Percentiles rank a stretch among this genome's conserved stretches.
Evolutionary conservation across 2,888 invertebrate species (phyloP).

Genomic region (Epicampocera succincta): DNA sequence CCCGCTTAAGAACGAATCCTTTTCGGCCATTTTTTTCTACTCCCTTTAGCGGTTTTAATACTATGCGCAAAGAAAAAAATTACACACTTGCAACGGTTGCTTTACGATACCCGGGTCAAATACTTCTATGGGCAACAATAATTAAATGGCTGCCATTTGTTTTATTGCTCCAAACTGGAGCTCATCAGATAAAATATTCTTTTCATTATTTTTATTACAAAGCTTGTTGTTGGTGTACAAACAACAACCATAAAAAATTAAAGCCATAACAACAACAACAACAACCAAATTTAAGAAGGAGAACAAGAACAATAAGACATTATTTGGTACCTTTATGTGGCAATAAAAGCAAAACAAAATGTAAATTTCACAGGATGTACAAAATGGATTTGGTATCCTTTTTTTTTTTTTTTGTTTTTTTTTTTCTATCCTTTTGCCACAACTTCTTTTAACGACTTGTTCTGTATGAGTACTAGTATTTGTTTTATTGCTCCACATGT

Average conservation of each 20-base stretch:
- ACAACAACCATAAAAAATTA: slow-evolving; percentile 40
- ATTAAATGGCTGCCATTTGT: slow-evolving; percentile 75
- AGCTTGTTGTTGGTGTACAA: slow-evolving; percentile 14
- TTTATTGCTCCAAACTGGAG: slow-evolving; percentile 72
- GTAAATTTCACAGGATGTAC: slow-evolving; percentile 50
- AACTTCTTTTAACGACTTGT: slow-evolving; percentile 28
- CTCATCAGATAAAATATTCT: slow-evolving; percentile 71
- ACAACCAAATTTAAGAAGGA: background rate
- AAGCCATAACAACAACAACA: slow-evolving; percentile 1
- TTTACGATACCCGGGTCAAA: slow-evolving; percentile 55
- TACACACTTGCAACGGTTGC: too few species aligned
- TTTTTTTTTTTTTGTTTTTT: too few species aligned
- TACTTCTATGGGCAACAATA: slow-evolving; percentile 74
- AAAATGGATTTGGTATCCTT: slow-evolving; percentile 59
- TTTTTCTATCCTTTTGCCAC: slow-evolving; percentile 42
- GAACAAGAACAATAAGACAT: slow-evolving; percentile 52
- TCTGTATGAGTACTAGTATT: slow-evolving; percentile 9
- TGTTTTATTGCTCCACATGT: slow-evolving; percentile 56
- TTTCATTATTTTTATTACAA: slow-evolving; percentile 47
- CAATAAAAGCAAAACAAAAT: background rate
- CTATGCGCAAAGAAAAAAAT: too few species aligned
- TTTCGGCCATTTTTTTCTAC: too few species aligned
- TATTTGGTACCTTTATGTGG: slow-evolving; percentile 36
- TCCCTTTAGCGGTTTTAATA: too few species aligned
- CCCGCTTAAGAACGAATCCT: background rate